Evolutionary conservation across 2,113 vertebrate genomes (phyloP), one percentile per base, ranked within the genome.

Genomic region (Cricetomys ansorgei): DNA sequence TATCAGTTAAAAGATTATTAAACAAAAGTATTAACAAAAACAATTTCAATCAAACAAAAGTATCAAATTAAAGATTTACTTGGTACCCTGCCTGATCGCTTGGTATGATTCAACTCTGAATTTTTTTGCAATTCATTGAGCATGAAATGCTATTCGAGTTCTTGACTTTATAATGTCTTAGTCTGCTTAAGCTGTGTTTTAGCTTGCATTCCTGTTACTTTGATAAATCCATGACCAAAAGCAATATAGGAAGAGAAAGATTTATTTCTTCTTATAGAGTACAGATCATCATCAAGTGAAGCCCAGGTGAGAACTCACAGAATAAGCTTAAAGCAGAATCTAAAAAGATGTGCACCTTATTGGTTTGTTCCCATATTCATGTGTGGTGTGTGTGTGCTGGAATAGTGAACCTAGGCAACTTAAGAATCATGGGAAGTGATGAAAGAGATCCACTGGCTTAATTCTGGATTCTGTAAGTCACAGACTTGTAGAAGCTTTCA

Each of bases 381-480:
- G 7, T 12, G 11, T 31, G 19, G 10, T 11, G 11, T n/a, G 31
- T 1, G 1, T 6, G 40, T 19, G 3, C 43, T n/a, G 29, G 53
- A 45, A 10, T 23, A 83, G 17, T 21, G 2, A 34, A 29, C 25
- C 15, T 34, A 59, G 27, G 55, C 3, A 25, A 7, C 53, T 31
- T 1, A 89, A 17, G 43, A 65, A 19, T 85, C 45, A 87, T 50
- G 27, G 27, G 0, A 57, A n/a, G 5, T 11, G 43, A 45, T 27
- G 17, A 4, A 55, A 6, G 37, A 72, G 6, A 29, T 29, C 1
- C 7, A 53, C 27, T 64, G 34, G 12, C 19, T 72, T 57, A 43
- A 34, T 73, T 27, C 43, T 67, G 34, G 11, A 48, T 43, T 40
- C 29, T 31, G 5, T 7, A 7, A 59, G n/a, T 3, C 55, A 45